Evolutionary conservation across 2,113 vertebrate species (phyloP).

Genomic region (Ailurus styani): DNA sequence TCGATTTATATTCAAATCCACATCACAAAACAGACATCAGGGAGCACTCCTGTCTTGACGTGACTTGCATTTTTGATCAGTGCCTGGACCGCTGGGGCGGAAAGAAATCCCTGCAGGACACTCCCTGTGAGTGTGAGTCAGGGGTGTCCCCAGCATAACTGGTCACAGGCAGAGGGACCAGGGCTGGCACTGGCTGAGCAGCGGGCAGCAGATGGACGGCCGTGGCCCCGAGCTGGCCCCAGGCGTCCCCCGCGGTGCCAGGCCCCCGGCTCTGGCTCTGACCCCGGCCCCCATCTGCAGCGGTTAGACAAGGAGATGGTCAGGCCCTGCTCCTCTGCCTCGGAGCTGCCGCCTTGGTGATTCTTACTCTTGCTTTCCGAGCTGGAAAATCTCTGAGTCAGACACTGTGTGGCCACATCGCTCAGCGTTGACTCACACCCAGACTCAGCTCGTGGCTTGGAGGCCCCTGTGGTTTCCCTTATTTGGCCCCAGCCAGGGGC

Average conservation of each 20-base stretch:
- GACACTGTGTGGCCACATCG: not conserved
- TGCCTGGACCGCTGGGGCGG: not conserved
- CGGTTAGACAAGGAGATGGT: rapidly evolving
- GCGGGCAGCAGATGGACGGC: rapidly evolving
- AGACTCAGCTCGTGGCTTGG: not conserved
- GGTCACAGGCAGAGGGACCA: not conserved
- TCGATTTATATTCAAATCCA: not conserved
- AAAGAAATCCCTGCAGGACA: not conserved
- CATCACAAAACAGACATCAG: not conserved
- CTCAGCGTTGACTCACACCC: conserved; percentile 39
- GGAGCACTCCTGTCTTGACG: not conserved
- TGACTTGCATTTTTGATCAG: not conserved
- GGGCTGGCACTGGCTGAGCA: not conserved
- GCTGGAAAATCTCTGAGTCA: not conserved
- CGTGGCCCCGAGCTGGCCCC: not conserved
- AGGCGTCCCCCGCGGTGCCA: rapidly evolving
- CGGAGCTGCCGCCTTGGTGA: not conserved
- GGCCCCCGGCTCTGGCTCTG: rapidly evolving
- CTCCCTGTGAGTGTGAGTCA: not conserved
- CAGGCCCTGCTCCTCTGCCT: not conserved
- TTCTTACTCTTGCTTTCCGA: not conserved
- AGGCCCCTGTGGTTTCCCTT: conserved; percentile 10
- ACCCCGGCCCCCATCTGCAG: not conserved
- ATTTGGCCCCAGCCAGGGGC: not conserved
- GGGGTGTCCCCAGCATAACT: not conserved